A percentile compares a stretch with the other conserved stretches of the same genome.
Conservation (phyloP, 2,888 invertebrate species). For the Copidosoma aretas region DNA sequence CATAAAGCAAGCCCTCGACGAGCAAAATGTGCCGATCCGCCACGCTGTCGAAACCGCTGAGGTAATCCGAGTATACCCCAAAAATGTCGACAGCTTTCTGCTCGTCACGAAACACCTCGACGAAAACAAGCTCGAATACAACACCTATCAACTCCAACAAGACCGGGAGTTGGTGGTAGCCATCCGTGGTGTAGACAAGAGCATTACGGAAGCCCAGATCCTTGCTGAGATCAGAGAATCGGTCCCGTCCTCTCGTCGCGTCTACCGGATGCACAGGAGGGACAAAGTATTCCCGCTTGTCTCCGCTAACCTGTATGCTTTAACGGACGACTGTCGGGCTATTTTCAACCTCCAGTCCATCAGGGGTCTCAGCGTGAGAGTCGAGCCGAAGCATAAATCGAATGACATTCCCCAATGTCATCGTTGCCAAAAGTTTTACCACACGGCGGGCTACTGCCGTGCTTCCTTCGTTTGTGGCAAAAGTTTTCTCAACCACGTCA, state of each 20-base stretch:
- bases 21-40: no score
- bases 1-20: no score
- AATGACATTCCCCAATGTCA: not conserved
- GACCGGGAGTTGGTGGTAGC: not conserved
- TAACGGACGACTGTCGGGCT: not conserved
- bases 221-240: not conserved
- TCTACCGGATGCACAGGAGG: not conserved
- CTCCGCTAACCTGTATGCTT: not conserved
- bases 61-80: no score
- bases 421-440: not conserved
- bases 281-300: not conserved
- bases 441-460: not conserved
- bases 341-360: not conserved
- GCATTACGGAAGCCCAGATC: not conserved
- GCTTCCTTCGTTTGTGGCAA: not conserved
- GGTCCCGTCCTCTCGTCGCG: not conserved
- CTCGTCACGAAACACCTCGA: not conserved
- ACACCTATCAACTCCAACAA: not conserved
- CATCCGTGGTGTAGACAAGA: not conserved
- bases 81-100: no score
- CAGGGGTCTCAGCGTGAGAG: not conserved
- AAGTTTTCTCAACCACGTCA: not conserved
- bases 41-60: no score
- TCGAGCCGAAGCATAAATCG: not conserved
- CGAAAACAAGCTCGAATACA: not conserved